Conservation (phyloP, 1,140 invertebrate genomes). For the Daktulosphaira vitifoliae region DNA sequence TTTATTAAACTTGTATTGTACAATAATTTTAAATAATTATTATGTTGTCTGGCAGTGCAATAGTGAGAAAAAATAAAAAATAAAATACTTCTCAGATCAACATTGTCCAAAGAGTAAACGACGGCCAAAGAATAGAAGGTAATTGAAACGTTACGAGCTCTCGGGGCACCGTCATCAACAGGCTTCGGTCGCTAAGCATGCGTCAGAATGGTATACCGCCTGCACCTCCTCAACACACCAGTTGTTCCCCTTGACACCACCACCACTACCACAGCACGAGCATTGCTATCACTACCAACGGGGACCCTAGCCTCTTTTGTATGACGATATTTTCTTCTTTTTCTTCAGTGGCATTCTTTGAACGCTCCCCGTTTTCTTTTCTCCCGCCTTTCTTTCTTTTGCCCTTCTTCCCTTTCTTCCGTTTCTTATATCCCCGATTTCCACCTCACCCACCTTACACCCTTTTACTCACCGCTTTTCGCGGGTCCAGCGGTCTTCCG, state of each 20-base stretch:
- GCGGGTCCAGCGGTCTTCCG: slow-evolving; percentile 17
- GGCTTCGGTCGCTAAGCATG: slow-evolving; percentile 31
- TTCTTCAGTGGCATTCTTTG: slow-evolving; percentile 22
- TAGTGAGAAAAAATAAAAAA: neutral
- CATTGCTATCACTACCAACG: no score
- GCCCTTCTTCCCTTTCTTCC: neutral
- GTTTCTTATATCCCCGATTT: neutral
- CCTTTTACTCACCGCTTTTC: neutral
- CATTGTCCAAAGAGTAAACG: slow-evolving; percentile 19
- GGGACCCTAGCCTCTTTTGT: neutral
- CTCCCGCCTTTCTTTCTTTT: slow-evolving; percentile 26
- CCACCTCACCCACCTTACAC: neutral
- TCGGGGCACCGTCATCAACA: slow-evolving; percentile 27
- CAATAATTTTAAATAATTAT: no score
- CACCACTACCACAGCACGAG: no score
- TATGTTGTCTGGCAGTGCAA: neutral
- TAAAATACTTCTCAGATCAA: neutral
- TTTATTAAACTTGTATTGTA: no score
- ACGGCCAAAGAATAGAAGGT: neutral
- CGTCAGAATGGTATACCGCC: slow-evolving; percentile 23
- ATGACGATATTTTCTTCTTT: slow-evolving; percentile 3
- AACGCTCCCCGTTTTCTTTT: slow-evolving; percentile 31
- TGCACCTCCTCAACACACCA: neutral
- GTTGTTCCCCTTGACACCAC: neutral
- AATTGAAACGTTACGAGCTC: slow-evolving; percentile 32